phyloP scores from a whole-genome alignment of 2,113 vertebrate species.

The Centropristis striata region DNA sequence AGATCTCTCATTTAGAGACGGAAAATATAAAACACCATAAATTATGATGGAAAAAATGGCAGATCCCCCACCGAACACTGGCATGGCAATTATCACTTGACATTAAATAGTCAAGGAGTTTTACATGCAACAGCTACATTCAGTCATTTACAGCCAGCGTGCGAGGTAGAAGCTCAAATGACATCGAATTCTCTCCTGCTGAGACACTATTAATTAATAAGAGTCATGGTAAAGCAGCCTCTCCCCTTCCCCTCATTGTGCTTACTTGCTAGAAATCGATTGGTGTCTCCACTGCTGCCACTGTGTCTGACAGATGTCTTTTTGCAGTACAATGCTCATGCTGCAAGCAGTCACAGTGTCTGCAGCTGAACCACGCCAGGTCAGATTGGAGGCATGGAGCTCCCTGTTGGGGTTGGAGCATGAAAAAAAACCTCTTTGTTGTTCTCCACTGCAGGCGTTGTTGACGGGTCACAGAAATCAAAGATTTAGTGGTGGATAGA shows the following conservation, averaged over 20 bases:
- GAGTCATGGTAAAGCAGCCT: constrained; percentile 70
- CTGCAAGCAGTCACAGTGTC: constrained; percentile 63
- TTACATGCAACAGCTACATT: constrained; percentile 59
- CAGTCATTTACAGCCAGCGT: constrained; percentile 63
- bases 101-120: constrained; percentile 21
- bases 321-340: constrained; percentile 60
- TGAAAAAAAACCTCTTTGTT: constrained; percentile 43
- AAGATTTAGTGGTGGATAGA: constrained; percentile 35
- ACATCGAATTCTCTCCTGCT: constrained; percentile 66
- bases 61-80: neutral
- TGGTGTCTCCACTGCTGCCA: constrained; percentile 73
- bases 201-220: constrained; percentile 87
- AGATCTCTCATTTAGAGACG: constrained; percentile 45
- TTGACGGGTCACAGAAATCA: constrained; percentile 47
- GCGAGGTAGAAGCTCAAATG: constrained; percentile 60
- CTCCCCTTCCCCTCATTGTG: constrained; percentile 73
- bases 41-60: constrained; percentile 37
- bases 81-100: constrained; percentile 32
- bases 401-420: constrained; percentile 49
- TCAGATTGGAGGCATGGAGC: constrained; percentile 59
- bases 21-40: constrained; percentile 22
- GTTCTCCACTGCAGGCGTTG: constrained; percentile 27
- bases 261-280: constrained; percentile 84
- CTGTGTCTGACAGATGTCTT: constrained; percentile 73
- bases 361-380: constrained; percentile 47